Evolutionary conservation across 2,797 vertebrate species (phyloP), one percentile per base, ranked within the genome.

Genomic region (Gobio occitaniae): DNA sequence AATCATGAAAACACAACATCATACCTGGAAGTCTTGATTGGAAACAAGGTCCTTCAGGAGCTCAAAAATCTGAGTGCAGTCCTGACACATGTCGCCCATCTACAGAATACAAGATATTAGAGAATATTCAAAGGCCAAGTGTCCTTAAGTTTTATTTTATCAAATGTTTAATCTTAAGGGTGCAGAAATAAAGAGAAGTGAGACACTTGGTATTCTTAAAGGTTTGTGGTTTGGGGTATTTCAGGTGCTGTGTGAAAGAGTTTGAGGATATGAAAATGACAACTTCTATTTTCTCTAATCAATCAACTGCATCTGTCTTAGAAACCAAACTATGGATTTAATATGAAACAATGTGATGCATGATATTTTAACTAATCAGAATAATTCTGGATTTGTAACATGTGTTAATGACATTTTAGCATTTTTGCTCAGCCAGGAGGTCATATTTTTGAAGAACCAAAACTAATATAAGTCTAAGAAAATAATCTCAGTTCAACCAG

Each of bases 41-140:
- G 93, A 93, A 9, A 95, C 61, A 84, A 96, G 66, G 88, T 95
- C 93, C 48, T 25, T 86, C 17, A 95, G 81, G 4, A 94, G 90
- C 84, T 92, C 86, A 86, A 95, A 87, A 89, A 95, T 95, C 77
- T 94, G 80, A 56, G 91, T 93, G 86, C 95, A 96, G 90, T 95
- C 95, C 84, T 94, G 83, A 89, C 95, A 96, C 78, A 88, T 54
- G 59, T 94, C 92, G 6, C 91, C 92, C 5, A 9, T 90, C 94
- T 95, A 89, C 21, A 74, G 16, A 81, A 63, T 38, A 50, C 11
- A 82, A 36, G 11, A 32, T 21, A 63, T 61, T 19, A 77, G 2
- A 86, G 19, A 17, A 50, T 59, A 19, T 80, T 38, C 13, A 38
- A 7, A 17, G 3, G 5, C 12, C 6, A 5, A 41, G 2, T 16